These are phyloP conservation scores for Ophonus ardosiacus DNA, from an alignment of 2,888 invertebrate genomes.

Conservation along the genomic window DNA sequence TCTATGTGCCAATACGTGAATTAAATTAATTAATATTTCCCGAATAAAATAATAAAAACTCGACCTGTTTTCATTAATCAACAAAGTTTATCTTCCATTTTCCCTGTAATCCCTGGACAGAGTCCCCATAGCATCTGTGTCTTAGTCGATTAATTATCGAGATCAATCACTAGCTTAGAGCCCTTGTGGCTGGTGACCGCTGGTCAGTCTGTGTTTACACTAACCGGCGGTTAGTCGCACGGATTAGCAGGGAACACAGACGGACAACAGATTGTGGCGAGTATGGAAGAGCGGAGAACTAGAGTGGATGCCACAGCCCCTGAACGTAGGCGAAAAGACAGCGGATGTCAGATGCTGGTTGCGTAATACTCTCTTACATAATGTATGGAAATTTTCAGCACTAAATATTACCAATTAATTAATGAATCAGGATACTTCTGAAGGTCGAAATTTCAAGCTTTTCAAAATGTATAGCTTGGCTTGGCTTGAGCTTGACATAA, in stretches of 20 bases:
- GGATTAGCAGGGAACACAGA: constrained; percentile 31
- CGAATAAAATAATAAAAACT: too few relatives aligned
- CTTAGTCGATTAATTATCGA: constrained; percentile 27
- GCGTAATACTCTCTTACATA: neutral
- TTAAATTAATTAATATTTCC: too few relatives aligned
- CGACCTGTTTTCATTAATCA: too few relatives aligned
- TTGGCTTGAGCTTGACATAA: too few relatives aligned
- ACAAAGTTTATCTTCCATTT: too few relatives aligned
- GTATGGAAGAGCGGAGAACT: neutral
- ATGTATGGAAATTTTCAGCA: too few relatives aligned
- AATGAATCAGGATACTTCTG: too few relatives aligned
- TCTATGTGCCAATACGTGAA: too few relatives aligned
- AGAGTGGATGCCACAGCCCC: neutral
- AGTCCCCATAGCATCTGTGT: constrained; percentile 11
- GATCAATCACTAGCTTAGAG: constrained; percentile 31
- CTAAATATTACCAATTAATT: too few relatives aligned
- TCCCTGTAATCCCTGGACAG: neutral
- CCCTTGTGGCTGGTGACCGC: neutral
- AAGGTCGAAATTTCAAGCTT: too few relatives aligned
- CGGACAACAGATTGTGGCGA: neutral
- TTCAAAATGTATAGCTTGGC: too few relatives aligned
- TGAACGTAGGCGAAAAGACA: neutral
- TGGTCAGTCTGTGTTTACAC: constrained; percentile 54
- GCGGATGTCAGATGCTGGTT: neutral
- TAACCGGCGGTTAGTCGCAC: constrained; percentile 58